Evolutionary conservation across 2,888 invertebrate genomes (phyloP), one percentile per base, ranked within the genome.

Genomic region (Liodrosophila aerea): DNA sequence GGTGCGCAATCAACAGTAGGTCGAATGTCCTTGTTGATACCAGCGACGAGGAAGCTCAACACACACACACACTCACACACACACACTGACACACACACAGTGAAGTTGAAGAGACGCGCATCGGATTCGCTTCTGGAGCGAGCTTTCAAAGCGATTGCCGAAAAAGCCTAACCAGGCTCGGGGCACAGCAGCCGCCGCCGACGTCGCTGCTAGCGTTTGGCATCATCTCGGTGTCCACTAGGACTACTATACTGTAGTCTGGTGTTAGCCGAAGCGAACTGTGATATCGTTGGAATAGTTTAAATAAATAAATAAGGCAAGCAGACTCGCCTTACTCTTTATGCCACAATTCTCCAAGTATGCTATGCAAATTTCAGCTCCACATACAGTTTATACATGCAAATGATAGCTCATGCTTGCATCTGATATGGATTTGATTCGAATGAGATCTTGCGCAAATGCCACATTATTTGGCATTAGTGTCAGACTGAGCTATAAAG

Each of bases 11-110:
- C 80, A 81, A 81, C 80, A 81, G 80, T 85, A 81, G 85, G 80
- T 83, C 83, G 80, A 76, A 85, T 78, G 85, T 83, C 80, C 85
- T 82, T 85, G 76, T 68, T 83, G 80, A 82, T 85, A 85, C 75
- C 72, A 60, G 56, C 68, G 47, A 72, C 37, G 61, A 58, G 54
- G 59, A 63, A 64, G 73, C 67, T 69, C 60, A 60, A 60, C 53
- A 58, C 52, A 30, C 34, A 50, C 33, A 58, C 52, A 33, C 44
- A 34, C 13, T 31, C 47, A 53, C 34, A 31, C 33, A 16, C 47
- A 41, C 29, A 31, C 45, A 43, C 31, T 29, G 40, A 11, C 36
- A 34, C 11, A 27, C 30, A 11, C 31, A 16, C 9, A 15, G 11
- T 54, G 47, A 61, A 72, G 69, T 69, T 72, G 53, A 41, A 60